Evolutionary conservation across 2,888 invertebrate genomes (phyloP), one percentile per base, ranked within the genome.

Genomic region (Luperina testacea): DNA sequence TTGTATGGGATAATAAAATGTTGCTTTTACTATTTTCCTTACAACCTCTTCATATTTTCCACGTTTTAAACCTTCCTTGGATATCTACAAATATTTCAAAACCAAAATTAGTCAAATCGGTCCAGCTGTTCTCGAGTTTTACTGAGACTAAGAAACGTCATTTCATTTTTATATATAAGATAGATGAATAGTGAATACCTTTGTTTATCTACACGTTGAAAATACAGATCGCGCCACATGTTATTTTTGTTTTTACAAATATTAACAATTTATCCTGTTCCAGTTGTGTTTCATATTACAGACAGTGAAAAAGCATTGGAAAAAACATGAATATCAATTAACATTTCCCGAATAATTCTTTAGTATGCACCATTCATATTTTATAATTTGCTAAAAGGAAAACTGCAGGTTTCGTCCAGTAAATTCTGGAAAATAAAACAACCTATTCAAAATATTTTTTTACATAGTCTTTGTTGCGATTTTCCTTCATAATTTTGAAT

Each of bases 371-470:
- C 67, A 61, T 80, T 74, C 76, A 80, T 85, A 85, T 83, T 86
- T 85, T 75, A 85, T 72, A 77, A 85, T 86, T 83, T 75, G 61
- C 72, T 71, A 83, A 80, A 80, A 86, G 80, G 74, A 80, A 80
- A 86, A 69, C 83, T 85, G 86, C 86, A 83, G 15, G 20, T 73
- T n/a, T 57, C 64, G 27, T 76, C 64, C 73, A 78, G 65, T 72
- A 74, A 83, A 84, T 80, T 71, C 71, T 27, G 32, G 15, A 42
- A 76, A 78, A 75, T 75, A 82, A 78, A 67, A 67, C 48, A 72
- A 70, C 45, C 51, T 45, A 32, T 85, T 81, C 83, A 84, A 90
- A 90, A 92, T 48, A 73, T 68, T 57, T 53, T 42, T 71, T 84
- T 64, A 64, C 64, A 51, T 64, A 65, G 59, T 73, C 64, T 80